Base-by-base conservation (phyloP, 2,888 invertebrate genomes). In the Diarsia mendica region DNA sequence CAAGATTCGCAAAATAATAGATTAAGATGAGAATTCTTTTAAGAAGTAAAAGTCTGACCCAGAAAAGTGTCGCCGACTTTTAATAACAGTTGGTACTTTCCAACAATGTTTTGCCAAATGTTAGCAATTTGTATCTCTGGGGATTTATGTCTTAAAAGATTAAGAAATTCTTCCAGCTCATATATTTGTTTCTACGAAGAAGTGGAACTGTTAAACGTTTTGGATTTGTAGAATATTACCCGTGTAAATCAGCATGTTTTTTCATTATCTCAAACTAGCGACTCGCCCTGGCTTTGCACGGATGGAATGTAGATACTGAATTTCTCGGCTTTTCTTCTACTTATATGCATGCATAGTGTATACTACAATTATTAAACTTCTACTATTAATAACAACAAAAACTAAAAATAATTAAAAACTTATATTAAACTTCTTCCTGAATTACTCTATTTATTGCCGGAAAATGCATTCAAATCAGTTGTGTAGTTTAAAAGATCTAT, bases 21-120 rank as follows among this genome's bases (percentile, higher is more conserved):
- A 77, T 72, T 58, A 44, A 48, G 61, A 76, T 61, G 55, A 68
- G 84, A 68, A 73, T 74, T 80, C 65, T 71, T 75, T 63, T 58
- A 58, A 60, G 53, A 71, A 48, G 44, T 65, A 77, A 74, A 67
- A 67, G 4, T 63, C 18, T 67, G 86, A 81, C 85, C 86, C 67
- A 86, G 69, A 84, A 81, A 86, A 69, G 81, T 81, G 86, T 84
- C 79, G 60, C 71, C 65, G 84, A 85, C 85, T 84, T 77, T 73
- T 86, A 78, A 76, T 84, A 84, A 71, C 71, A 48, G 73, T 77
- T 58, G 49, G 63, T 67, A 77, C 63, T 75, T 67, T 70, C 49
- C 33, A 63, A 79, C 74, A 83, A 65, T 76, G 67, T 83, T 79
- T 72, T 72, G 75, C 79, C 81, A 86, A 81, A 70, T 81, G 63